Evolutionary conservation across 92 coral and sea anemone species (phyloP).

Genomic region (Porites cylindrica): DNA sequence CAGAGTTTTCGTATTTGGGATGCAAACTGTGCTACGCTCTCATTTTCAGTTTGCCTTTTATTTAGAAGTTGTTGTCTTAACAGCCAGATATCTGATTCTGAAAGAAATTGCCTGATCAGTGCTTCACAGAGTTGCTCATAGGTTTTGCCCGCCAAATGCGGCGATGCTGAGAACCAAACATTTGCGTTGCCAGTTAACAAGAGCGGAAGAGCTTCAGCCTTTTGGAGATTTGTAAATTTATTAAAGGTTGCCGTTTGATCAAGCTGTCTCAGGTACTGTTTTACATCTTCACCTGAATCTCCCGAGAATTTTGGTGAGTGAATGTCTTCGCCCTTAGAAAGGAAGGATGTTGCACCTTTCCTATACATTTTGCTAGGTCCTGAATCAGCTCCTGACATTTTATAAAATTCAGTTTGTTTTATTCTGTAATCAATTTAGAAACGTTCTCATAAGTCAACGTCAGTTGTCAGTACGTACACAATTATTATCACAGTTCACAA

Average conservation of each 20-base stretch:
- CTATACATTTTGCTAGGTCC: too few species aligned
- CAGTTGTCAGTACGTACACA: too few species aligned
- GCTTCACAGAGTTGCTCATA: background rate
- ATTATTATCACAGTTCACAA: too few species aligned
- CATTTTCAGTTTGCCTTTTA: background rate
- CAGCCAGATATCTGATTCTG: background rate
- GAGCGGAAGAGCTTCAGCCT: background rate
- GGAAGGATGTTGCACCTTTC: too few species aligned
- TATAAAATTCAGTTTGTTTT: too few species aligned
- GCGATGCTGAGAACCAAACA: background rate
- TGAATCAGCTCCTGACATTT: too few species aligned
- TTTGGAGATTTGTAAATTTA: background rate
- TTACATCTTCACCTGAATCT: background rate
- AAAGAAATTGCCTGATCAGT: background rate
- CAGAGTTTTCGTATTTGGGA: constrained; percentile 2
- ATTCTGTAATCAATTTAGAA: too few species aligned
- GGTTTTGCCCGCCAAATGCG: background rate
- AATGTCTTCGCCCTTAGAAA: too few species aligned
- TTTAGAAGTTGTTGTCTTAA: constrained; percentile 3
- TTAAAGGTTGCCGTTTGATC: background rate
- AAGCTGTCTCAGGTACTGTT: background rate
- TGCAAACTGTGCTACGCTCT: constrained; percentile 15
- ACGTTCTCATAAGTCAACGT: too few species aligned
- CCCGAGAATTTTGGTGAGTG: background rate
- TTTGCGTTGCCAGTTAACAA: background rate